Base-by-base conservation (phyloP, 2,113 vertebrate species). In the Mustela nigripes region DNA sequence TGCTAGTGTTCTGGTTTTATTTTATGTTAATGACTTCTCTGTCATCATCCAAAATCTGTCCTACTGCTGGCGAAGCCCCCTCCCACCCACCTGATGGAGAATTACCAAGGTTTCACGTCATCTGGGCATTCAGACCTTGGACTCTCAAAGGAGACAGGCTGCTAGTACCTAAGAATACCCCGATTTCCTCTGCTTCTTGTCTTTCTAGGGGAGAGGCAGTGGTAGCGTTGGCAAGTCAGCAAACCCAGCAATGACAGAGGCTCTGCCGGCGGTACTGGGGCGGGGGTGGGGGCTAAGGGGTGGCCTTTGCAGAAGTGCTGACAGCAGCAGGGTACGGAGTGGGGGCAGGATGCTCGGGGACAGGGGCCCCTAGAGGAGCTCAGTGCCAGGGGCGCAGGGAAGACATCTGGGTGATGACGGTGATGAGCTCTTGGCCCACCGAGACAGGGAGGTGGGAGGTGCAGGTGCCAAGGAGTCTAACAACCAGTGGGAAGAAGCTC, bases 291-390 rank as follows among this genome's bases (percentile, higher is more conserved):
- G 45, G 7, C 21, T 31, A 67, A 19, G 69, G 71, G 19, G 36
- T 7, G 53, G 62, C 0, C 1, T 22, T 10, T 9, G n/a, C 21
- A 19, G 4, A 1, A 3, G 42, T 0, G 9, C 53, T 45, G 45
- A 31, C 22, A 39, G 39, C 1, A 31, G 69, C 21, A 60, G 42
- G 26, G 36, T 39, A 21, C 63, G 2, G 65, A 6, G 2, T 48
- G 0, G 0, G 53, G 74, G 58, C 87, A 7, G 5, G 63, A 28
- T 36, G 63, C 1, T 4, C 28, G 2, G 5, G 48, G 31, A 60
- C 22, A 2, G 3, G 33, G 45, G 67, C 3, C 11, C 5, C 12
- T 0, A 2, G 42, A 14, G n/a, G 80, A 50, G 26, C 14, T 53
- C 79, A 48, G 50, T 12, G 31, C 0, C 1, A 22, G 28, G 53